Percentiles rank a stretch among this genome's conserved stretches.
Evolutionary conservation across 1,140 invertebrate genomes (phyloP).

Genomic region (Psix sp.): DNA sequence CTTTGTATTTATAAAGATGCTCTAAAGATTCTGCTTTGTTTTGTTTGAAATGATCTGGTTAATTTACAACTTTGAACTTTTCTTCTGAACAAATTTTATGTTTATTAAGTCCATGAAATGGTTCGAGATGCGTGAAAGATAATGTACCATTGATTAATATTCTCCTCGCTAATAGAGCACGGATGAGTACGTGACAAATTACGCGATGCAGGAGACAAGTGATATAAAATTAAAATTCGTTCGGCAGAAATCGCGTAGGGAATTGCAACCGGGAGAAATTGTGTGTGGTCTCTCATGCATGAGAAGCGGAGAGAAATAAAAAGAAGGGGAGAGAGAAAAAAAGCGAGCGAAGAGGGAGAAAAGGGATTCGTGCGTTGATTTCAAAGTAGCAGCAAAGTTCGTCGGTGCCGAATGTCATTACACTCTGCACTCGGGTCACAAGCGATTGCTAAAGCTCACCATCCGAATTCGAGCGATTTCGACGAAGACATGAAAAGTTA

Average conservation of each 20-base stretch:
- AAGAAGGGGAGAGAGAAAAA: constrained; percentile 7
- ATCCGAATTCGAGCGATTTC: constrained; percentile 64
- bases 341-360: constrained; percentile 7
- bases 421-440: constrained; percentile 56
- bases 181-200: constrained; percentile 55
- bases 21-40: too few species aligned
- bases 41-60: too few species aligned
- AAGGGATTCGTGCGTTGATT: constrained; percentile 59
- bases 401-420: constrained; percentile 70
- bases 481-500: constrained; percentile 74
- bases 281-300: constrained; percentile 52
- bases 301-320: constrained; percentile 19
- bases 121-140: not conserved
- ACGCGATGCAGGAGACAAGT: constrained; percentile 49
- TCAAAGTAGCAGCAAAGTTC: constrained; percentile 54
- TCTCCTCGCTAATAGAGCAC: constrained; percentile 21
- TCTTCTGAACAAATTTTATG: too few species aligned
- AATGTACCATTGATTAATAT: constrained; percentile 42
- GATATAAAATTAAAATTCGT: constrained; percentile 62
- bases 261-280: constrained; percentile 47
- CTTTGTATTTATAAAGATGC: too few species aligned
- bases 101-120: too few species aligned
- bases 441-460: constrained; percentile 56
- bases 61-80: too few species aligned
- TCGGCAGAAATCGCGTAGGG: constrained; percentile 43